Conservation (phyloP, 2,888 invertebrate species). For the Amiota minor region DNA sequence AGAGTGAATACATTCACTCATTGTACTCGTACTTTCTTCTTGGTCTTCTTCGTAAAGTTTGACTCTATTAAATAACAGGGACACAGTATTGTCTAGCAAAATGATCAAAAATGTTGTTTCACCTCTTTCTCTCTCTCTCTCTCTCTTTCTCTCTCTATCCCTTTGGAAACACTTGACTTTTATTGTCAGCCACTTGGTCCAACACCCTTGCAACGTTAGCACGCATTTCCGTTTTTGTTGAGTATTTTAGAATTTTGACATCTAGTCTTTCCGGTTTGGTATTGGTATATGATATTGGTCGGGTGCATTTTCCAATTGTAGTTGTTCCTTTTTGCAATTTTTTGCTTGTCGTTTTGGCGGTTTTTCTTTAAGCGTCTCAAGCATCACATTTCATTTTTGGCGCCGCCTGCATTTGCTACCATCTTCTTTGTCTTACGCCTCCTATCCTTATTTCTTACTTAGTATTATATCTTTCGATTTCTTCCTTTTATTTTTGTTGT, state of each 20-base stretch:
- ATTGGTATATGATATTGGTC: not conserved
- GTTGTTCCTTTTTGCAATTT: conserved; percentile 12
- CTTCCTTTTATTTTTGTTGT: conserved; percentile 1
- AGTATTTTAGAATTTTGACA: not conserved
- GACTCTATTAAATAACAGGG: conserved; percentile 64
- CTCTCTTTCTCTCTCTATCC: conserved; percentile 4
- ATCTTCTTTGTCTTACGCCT: not conserved
- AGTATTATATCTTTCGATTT: not conserved
- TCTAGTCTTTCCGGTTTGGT: not conserved
- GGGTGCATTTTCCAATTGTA: not conserved
- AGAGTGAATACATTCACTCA: no score
- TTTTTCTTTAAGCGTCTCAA: not conserved
- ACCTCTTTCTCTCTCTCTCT: conserved; percentile 9
- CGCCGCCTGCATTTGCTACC: conserved; percentile 21
- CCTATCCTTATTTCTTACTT: not conserved
- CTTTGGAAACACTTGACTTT: conserved; percentile 7
- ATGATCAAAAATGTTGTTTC: no score
- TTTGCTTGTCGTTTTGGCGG: not conserved
- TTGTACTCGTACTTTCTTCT: not conserved
- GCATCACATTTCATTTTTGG: not conserved
- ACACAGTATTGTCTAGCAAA: conserved; percentile 51
- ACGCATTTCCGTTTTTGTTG: conserved; percentile 23
- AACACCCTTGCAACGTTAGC: not conserved
- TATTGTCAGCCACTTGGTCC: conserved; percentile 12
- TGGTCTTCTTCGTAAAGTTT: conserved; percentile 47